Conservation (phyloP, 2,797 vertebrate genomes). For the Galago senegalensis region DNA sequence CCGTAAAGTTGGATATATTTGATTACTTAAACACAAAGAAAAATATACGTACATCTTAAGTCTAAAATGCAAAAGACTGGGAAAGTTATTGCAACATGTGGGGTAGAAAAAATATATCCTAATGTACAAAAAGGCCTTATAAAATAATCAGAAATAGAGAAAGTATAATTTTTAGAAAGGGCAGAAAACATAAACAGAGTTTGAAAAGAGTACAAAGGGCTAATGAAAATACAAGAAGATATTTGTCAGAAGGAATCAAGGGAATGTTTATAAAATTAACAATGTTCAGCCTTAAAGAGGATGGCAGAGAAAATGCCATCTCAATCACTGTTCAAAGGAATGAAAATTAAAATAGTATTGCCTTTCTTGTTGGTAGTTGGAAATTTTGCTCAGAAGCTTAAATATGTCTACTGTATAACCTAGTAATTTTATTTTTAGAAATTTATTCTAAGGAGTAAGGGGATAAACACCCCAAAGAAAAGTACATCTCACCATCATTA, state of each 20-base stretch:
- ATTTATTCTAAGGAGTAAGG: background rate
- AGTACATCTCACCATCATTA: background rate
- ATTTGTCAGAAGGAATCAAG: background rate
- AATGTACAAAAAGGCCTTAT: background rate
- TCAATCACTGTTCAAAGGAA: background rate
- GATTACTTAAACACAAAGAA: background rate
- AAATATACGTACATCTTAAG: background rate
- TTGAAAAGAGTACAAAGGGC: background rate
- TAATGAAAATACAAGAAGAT: background rate
- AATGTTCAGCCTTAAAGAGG: background rate
- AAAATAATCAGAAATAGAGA: slow-evolving; percentile 22
- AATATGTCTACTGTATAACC: background rate
- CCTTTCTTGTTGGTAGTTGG: background rate
- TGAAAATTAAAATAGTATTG: background rate
- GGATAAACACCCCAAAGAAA: background rate
- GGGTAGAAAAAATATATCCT: background rate
- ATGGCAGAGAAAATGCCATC: background rate
- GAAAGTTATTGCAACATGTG: background rate
- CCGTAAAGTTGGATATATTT: background rate
- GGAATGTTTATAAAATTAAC: background rate
- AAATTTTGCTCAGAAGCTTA: slow-evolving; percentile 44
- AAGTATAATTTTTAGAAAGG: background rate
- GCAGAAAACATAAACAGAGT: background rate
- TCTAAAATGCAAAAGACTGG: slow-evolving; percentile 1
- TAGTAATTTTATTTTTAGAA: background rate